Conservation (phyloP, 2,113 vertebrate species). For the Urocitellus parryii region DNA sequence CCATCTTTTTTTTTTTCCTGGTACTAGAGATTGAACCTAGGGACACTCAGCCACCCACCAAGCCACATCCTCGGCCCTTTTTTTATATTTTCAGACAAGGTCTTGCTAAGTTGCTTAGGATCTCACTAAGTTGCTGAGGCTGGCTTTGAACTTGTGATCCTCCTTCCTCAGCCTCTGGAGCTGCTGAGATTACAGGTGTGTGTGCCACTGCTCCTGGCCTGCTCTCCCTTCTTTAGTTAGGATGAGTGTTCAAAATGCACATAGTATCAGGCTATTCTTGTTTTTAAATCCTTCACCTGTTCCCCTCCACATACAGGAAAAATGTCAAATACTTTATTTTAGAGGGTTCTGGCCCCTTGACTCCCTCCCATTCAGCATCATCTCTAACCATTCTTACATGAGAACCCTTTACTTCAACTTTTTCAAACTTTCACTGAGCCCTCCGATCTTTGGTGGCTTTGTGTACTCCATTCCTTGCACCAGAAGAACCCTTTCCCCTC, state of each 20-base stretch:
- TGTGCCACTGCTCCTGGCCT: not conserved
- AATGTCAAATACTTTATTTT: not conserved
- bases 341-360: not conserved
- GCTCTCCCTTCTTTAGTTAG: not conserved
- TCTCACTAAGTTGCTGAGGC: no score
- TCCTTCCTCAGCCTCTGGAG: no score
- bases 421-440: not conserved
- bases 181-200: no score
- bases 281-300: not conserved
- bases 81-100: no score
- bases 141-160: no score
- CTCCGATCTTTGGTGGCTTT: not conserved
- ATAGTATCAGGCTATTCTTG: not conserved
- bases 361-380: not conserved
- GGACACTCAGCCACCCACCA: no score
- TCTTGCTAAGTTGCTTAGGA: no score
- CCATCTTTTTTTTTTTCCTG: no score
- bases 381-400: not conserved
- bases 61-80: no score
- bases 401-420: not conserved
- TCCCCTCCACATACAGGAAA: not conserved
- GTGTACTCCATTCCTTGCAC: not conserved
- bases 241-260: not conserved
- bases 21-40: no score
- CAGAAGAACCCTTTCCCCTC: not conserved